These are phyloP conservation scores for Plagodis pulveraria DNA, from an alignment of 2,888 invertebrate species.

Conservation along the genomic window DNA sequence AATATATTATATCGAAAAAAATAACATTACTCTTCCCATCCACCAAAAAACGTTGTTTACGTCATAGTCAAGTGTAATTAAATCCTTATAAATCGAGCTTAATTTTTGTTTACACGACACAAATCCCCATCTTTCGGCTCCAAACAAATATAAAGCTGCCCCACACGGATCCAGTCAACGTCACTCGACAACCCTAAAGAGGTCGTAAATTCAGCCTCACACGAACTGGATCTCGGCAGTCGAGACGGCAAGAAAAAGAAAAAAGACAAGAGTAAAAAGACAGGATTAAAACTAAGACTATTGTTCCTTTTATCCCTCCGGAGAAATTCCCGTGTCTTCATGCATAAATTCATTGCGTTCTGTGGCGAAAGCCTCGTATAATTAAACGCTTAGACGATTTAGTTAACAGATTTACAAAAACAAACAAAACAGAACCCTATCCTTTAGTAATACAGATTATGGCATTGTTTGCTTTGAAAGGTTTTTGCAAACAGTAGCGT, in stretches of 20 bases:
- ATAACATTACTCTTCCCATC: too few relatives aligned
- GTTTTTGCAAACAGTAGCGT: slow-evolving; percentile 63
- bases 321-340: slow-evolving; percentile 74
- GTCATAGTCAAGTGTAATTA: too few relatives aligned
- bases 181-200: slow-evolving; percentile 45
- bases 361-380: slow-evolving; percentile 64
- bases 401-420: slow-evolving; percentile 19
- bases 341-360: slow-evolving; percentile 82
- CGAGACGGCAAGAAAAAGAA: slow-evolving; percentile 59
- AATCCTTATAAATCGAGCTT: background rate
- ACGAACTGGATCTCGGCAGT: slow-evolving; percentile 65
- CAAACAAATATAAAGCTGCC: slow-evolving; percentile 23
- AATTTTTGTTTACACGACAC: slow-evolving; percentile 15
- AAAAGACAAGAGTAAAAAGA: slow-evolving; percentile 49
- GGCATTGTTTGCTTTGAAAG: slow-evolving; percentile 38
- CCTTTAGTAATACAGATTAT: slow-evolving; percentile 50
- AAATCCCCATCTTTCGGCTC: slow-evolving; percentile 30
- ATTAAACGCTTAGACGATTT: slow-evolving; percentile 60
- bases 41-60: too few relatives aligned
- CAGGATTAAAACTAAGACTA: slow-evolving; percentile 80
- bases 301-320: slow-evolving; percentile 77
- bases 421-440: slow-evolving; percentile 40
- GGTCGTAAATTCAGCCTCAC: slow-evolving; percentile 67
- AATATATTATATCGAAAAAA: too few relatives aligned
- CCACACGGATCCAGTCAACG: slow-evolving; percentile 16